Percentiles rank a stretch among this genome's conserved stretches.
Conservation (phyloP, 2,113 vertebrate species). For the Cercopithecus mona region DNA sequence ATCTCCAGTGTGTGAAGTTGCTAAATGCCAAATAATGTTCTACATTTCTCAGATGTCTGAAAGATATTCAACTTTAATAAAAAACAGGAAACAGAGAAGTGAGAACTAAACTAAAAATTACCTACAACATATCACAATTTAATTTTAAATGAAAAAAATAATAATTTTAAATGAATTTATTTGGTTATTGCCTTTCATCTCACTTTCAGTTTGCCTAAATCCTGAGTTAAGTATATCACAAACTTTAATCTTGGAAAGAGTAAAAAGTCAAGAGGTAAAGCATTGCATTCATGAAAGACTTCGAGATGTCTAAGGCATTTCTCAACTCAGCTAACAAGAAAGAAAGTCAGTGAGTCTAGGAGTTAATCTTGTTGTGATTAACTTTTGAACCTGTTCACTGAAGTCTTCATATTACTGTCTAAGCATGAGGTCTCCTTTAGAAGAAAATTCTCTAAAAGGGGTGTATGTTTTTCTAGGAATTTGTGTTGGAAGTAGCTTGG, state of each 20-base stretch:
- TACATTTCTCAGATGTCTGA: neutral
- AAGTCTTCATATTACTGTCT: neutral
- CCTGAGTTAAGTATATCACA: slow-evolving; percentile 2
- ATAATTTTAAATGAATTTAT: neutral
- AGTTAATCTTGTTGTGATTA: slow-evolving; percentile 22
- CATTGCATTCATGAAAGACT: neutral
- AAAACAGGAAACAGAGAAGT: neutral
- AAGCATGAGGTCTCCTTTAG: neutral
- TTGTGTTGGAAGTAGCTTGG: neutral
- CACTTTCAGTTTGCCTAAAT: neutral
- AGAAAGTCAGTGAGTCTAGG: neutral
- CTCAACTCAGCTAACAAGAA: slow-evolving; percentile 19
- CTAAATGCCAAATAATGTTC: neutral
- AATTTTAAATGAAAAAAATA: neutral
- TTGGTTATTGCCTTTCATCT: neutral
- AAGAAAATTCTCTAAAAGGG: neutral
- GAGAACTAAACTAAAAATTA: neutral
- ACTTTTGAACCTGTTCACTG: slow-evolving; percentile 38
- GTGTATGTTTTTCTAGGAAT: neutral
- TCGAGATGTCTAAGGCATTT: neutral
- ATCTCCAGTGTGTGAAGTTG: neutral
- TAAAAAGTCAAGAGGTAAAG: slow-evolving; percentile 21
- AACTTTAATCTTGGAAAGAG: slow-evolving; percentile 1
- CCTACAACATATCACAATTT: neutral
- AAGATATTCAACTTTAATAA: neutral